Conservation (phyloP, 1,140 invertebrate genomes). For the Bombus sylvicola region DNA sequence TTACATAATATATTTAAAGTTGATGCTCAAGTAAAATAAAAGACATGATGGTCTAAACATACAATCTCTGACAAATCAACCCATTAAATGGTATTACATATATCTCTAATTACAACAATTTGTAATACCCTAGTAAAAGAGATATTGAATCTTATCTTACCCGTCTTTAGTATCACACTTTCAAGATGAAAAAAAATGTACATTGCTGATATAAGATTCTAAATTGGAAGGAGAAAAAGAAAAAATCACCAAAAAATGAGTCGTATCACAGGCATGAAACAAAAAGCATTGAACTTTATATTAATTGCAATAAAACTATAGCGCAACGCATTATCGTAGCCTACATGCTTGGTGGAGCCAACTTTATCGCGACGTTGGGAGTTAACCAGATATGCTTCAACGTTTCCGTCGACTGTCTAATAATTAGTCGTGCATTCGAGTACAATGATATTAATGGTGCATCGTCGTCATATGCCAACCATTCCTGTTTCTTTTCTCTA, state of each 20-base stretch:
- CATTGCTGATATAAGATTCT: no score
- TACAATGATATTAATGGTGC: neutral
- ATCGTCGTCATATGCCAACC: neutral
- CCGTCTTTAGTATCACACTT: no score
- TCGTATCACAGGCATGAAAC: neutral
- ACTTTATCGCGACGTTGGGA: constrained; percentile 48
- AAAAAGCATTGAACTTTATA: neutral
- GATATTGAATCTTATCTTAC: neutral
- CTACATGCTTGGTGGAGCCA: constrained; percentile 21
- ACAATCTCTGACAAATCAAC: neutral
- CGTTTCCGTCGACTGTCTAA: constrained; percentile 36
- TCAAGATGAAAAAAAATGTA: neutral
- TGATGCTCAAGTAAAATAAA: neutral
- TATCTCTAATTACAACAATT: neutral
- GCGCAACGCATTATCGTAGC: neutral
- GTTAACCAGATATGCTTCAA: constrained; percentile 43
- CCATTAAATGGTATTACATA: neutral
- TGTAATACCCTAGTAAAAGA: neutral
- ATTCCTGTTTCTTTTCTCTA: neutral
- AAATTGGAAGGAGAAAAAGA: neutral
- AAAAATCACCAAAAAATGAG: neutral
- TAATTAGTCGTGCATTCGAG: constrained; percentile 20
- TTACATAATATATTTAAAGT: neutral
- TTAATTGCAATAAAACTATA: constrained; percentile 15
- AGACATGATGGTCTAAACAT: neutral